Base-by-base conservation (phyloP, 1,140 invertebrate genomes). In the Fopius arisanus region DNA sequence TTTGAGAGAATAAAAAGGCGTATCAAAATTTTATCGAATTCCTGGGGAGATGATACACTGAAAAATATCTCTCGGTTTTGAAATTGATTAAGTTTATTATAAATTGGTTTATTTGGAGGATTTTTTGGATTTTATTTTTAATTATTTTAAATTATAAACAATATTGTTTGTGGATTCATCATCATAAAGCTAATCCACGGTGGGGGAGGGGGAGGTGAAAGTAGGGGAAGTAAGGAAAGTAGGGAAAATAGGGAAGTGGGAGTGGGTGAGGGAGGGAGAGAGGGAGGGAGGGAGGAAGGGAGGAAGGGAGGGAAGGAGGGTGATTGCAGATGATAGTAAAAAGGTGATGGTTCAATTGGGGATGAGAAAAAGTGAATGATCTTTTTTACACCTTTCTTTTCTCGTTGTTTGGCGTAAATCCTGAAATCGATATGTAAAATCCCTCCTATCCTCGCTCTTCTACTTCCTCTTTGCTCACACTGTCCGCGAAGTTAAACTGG, bases 351-450 rank as follows among this genome's bases (percentile, higher is more conserved):
- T 37, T 12, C 12, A 37, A 7, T 21, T 51, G 3, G 43, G 5
- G n/a, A 21, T 16, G 19, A 51, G 43, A 51, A 51, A 51, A 51
- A 51, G n/a, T n/a, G 5, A n/a, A 16, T 16, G 43, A n/a, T 51
- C 4, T 51, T n/a, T 51, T 51, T 51, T 21, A 51, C 43, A 51
- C 19, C 19, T 48, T 54, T 54, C 4, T 59, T 28, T 28, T 23
- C 1, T 59, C 9, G 2, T 26, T 26, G 6, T 59, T 28, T 28
- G 9, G 19, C 23, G 54, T 59, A 33, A 65, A 65, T 65, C 62
- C 62, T 33, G 43, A 29, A 33, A 65, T 65, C 62, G 62, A 65
- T 65, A 65, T 65, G 62, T 65, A 65, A 65, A 65, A 65, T 65
- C 62, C 28, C 21, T 62, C 21, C 2, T 23, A 21, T 28, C 54